Percentiles rank a stretch among this genome's conserved stretches.
Evolutionary conservation across 2,888 invertebrate genomes (phyloP).

Genomic region (Drosophila kuntzei): DNA sequence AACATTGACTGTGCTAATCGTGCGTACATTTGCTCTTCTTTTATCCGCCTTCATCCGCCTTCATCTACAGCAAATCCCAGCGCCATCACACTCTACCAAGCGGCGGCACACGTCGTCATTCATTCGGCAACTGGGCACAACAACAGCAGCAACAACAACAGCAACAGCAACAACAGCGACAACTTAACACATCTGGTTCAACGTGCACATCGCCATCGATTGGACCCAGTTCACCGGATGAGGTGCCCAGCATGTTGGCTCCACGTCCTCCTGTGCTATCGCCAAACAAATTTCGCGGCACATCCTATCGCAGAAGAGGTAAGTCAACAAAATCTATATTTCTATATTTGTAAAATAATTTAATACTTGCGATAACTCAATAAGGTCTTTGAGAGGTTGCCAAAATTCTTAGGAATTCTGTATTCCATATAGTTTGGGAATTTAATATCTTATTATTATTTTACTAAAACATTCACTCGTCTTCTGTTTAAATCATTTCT

Average conservation of each 20-base stretch:
- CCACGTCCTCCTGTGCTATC: constrained; percentile 84
- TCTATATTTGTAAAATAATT: background rate
- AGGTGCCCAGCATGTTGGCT: constrained; percentile 85
- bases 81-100: constrained; percentile 83
- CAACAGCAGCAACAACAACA: constrained; percentile 49
- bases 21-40: constrained; percentile 41
- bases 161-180: constrained; percentile 52
- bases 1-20: constrained; percentile 77
- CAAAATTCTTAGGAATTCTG: background rate
- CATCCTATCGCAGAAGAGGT: constrained; percentile 81
- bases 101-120: constrained; percentile 83
- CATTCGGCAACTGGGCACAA: constrained; percentile 84
- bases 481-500: too few relatives aligned
- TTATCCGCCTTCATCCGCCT: constrained; percentile 15
- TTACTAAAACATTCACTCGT: too few relatives aligned
- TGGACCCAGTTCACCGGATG: constrained; percentile 83
- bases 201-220: constrained; percentile 65
- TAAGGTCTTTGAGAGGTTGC: background rate
- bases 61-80: constrained; percentile 67
- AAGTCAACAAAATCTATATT: constrained; percentile 59
- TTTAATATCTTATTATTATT: too few relatives aligned
- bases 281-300: constrained; percentile 83
- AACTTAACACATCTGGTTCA: constrained; percentile 64
- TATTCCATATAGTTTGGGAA: too few relatives aligned
- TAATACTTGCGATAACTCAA: background rate